Base-by-base conservation (phyloP, 1,140 invertebrate species). In the Sesamia nonagrioides region DNA sequence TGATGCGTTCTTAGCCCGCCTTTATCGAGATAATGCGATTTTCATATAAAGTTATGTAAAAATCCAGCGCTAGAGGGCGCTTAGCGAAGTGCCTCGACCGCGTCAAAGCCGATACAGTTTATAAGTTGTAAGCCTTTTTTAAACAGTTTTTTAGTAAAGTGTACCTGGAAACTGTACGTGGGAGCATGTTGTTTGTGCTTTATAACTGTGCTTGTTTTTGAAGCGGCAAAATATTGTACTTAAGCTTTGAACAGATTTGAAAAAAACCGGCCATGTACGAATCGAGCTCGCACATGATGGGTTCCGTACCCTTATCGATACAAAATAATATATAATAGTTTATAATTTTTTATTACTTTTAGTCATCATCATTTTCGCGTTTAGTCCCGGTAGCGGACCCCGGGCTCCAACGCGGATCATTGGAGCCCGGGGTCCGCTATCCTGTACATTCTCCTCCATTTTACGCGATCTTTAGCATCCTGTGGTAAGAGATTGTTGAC, bases 21-120 rank as follows among this genome's bases (percentile, higher is more conserved):
- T 13, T 74, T 33, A 54, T 58, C 54, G 40, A 61, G 72, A 81
- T 86, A 86, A 85, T 84, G 69, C 76, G 73, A 86, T 89, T 88
- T 86, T 83, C 83, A 89, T 85, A 89, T 77, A 87, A 87, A 88
- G 81, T 84, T 84, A 85, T 86, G 86, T 84, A 86, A 89, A 84
- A 87, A 82, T 68, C 75, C 56, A 35, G 33, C 78, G 74, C 68
- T 27, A 83, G 74, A 73, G 45, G 77, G 84, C 71, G 84, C 82
- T 84, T 81, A 78, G 40, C 63, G 40, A n/a, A 35, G 56, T 35
- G 37, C 37, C 7, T 54, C n/a, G 71, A 27, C 71, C 71, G 13
- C 71, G 77, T 54, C 60, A 52, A 78, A 76, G 68, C 54, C 63
- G 54, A 58, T 56, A 42, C 50, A 52, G 76, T 69, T 61, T 78